Conservation (phyloP, 2,888 invertebrate genomes). For the Dione juno region DNA sequence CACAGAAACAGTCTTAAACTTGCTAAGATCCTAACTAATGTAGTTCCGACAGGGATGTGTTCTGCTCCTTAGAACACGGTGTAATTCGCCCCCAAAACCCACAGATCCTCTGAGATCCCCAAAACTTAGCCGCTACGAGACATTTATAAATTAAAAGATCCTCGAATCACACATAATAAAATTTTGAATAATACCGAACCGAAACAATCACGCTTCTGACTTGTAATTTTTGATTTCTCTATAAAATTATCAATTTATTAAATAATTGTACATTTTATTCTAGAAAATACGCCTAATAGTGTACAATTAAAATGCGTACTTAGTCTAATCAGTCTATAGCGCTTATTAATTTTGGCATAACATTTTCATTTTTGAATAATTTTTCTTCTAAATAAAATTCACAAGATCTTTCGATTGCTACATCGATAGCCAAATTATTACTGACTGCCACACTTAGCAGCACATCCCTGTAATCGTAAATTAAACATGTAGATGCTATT, state of each 20-base stretch:
- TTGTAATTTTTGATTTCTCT: slow-evolving; percentile 57
- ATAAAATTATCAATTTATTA: slow-evolving; percentile 77
- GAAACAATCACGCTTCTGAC: slow-evolving; percentile 71
- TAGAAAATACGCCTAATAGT: slow-evolving; percentile 82
- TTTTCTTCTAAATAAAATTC: slow-evolving; percentile 68
- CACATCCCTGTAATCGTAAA: slow-evolving; percentile 82
- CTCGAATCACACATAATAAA: slow-evolving; percentile 71
- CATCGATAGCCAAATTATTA: slow-evolving; percentile 63
- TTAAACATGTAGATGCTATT: slow-evolving; percentile 76
- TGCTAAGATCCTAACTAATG: slow-evolving; percentile 82
- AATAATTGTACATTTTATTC: slow-evolving; percentile 79
- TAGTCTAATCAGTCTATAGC: slow-evolving; percentile 84
- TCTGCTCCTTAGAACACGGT: slow-evolving; percentile 81
- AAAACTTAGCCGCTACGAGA: slow-evolving; percentile 68
- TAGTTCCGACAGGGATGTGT: slow-evolving; percentile 82
- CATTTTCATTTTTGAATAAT: slow-evolving; percentile 56
- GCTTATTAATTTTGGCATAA: slow-evolving; percentile 81
- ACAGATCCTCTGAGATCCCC: slow-evolving; percentile 70
- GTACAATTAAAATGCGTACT: slow-evolving; percentile 80
- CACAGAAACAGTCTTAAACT: slow-evolving; percentile 84
- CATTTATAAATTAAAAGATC: slow-evolving; percentile 65
- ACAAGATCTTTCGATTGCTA: slow-evolving; percentile 54
- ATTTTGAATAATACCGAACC: slow-evolving; percentile 67
- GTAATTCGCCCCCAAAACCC: slow-evolving; percentile 61
- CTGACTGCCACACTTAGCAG: slow-evolving; percentile 69